A percentile compares a stretch with the other conserved stretches of the same genome.
phyloP scores from a whole-genome alignment of 1,140 invertebrate genomes.

The Drosophila miranda region DNA sequence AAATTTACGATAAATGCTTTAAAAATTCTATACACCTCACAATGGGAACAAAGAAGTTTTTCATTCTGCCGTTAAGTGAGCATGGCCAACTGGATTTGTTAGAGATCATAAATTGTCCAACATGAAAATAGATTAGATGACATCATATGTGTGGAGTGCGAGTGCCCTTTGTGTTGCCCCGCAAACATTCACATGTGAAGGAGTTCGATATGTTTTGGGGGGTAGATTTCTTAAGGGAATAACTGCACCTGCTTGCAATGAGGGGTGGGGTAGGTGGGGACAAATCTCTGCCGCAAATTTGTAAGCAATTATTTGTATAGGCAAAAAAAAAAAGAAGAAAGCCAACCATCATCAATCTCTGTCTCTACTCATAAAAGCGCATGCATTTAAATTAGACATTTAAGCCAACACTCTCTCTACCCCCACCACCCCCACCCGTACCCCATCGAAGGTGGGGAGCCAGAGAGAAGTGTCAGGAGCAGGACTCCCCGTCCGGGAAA shows the following conservation, averaged over 20 bases:
- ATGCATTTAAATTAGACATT: slow-evolving; percentile 82
- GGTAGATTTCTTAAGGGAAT: slow-evolving; percentile 62
- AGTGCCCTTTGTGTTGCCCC: slow-evolving; percentile 27
- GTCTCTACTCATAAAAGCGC: slow-evolving; percentile 67
- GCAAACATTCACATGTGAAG: slow-evolving; percentile 47
- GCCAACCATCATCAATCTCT: slow-evolving; percentile 76
- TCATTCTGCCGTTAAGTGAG: slow-evolving; percentile 75
- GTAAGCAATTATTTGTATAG: slow-evolving; percentile 63
- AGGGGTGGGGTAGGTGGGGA: slow-evolving; percentile 10
- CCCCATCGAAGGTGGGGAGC: background rate
- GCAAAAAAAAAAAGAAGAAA: slow-evolving; percentile 23
- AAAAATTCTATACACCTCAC: slow-evolving; percentile 75
- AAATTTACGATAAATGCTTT: slow-evolving; percentile 82
- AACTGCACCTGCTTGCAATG: slow-evolving; percentile 68
- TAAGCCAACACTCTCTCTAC: slow-evolving; percentile 52
- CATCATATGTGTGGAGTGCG: slow-evolving; percentile 46
- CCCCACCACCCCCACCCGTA: background rate
- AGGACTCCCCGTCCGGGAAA: slow-evolving; percentile 59
- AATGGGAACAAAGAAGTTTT: slow-evolving; percentile 53
- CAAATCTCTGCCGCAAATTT: slow-evolving; percentile 52
- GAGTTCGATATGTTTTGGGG: slow-evolving; percentile 40
- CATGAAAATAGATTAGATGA: slow-evolving; percentile 70
- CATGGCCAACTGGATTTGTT: slow-evolving; percentile 78
- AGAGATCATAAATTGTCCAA: slow-evolving; percentile 72
- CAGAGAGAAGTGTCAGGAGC: slow-evolving; percentile 56